Conservation (phyloP, 2,888 invertebrate species). For the Mythimna albipuncta region DNA sequence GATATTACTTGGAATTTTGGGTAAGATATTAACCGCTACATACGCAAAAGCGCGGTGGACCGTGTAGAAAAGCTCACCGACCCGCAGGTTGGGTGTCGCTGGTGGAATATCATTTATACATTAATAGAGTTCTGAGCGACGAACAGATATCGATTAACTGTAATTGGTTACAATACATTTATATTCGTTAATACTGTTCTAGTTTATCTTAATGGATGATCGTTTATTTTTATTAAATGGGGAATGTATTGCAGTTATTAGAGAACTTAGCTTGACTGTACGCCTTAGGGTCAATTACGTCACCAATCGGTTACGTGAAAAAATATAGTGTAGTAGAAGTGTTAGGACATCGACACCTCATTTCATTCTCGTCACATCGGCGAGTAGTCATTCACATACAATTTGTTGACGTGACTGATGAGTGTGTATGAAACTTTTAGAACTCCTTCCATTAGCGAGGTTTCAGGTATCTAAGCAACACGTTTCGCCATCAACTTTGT, state of each 20-base stretch:
- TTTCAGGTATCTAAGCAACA: neutral
- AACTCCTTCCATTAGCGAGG: neutral
- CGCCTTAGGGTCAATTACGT: no score
- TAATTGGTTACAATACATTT: conserved; percentile 28
- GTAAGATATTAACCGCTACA: conserved; percentile 14
- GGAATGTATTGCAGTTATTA: neutral
- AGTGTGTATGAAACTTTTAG: neutral
- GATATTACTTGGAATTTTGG: conserved; percentile 23
- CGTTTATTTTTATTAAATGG: conserved; percentile 2
- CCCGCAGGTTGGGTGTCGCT: conserved; percentile 30
- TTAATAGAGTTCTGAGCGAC: conserved; percentile 18
- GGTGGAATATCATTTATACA: conserved; percentile 6
- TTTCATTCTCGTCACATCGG: neutral
- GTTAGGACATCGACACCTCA: neutral
- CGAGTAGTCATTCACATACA: neutral
- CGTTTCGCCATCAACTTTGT: neutral
- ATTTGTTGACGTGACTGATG: neutral
- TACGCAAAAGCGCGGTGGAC: conserved; percentile 27
- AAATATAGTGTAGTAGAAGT: neutral
- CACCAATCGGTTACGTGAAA: no score
- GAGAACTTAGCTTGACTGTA: no score
- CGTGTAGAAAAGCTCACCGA: conserved; percentile 37
- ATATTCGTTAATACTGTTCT: conserved; percentile 7
- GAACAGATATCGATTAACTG: conserved; percentile 29
- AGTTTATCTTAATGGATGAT: conserved; percentile 2